Evolutionary conservation across 1,140 invertebrate species (phyloP), one percentile per base, ranked within the genome.

Genomic region (Aphidius ervi): DNA sequence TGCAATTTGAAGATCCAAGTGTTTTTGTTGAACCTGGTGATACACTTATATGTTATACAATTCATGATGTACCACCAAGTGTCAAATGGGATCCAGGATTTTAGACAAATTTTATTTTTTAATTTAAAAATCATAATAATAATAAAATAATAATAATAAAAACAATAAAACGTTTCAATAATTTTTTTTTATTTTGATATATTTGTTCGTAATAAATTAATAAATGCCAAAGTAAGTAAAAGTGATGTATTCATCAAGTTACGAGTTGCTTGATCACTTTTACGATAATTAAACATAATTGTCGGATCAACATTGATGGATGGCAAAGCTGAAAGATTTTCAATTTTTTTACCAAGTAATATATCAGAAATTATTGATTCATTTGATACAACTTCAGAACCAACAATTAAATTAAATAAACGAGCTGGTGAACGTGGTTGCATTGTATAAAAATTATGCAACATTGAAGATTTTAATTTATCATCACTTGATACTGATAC

Each of bases 71-170:
- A 63, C 67, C 78, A 46, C 86, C 88, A 71, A 80, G 77, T 57
- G 88, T 88, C 7, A 78, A 86, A 45, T 98, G 95, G 95, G 84
- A 94, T 82, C 89, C 91, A 37, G 91, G 91, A 59, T 94, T 94
- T 74, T 90, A 84, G 76, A 46, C 10, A 57, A 9, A 31, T 46
- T 5, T 20, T 10, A 42, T 37, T 47, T 55, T 61, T 37, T 46
- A 52, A 10, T 23, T 4, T 9, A 52, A 39, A 31, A 39, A 52
- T 4, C 9, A 37, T 23, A 49, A 49, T 31, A 49, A 9, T 49
- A 9, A 49, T 23, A 49, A 49, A 3, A 49, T 6, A 49, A 49
- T 49, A 31, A 31, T 31, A 31, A 31, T 31, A 31, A n/a, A n/a
- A n/a, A 31, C 23, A 31, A 31, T 31, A 31, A 31, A 31, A 45